Base-by-base conservation (phyloP, 2,888 invertebrate genomes). In the Thysanoteuthis rhombus region DNA sequence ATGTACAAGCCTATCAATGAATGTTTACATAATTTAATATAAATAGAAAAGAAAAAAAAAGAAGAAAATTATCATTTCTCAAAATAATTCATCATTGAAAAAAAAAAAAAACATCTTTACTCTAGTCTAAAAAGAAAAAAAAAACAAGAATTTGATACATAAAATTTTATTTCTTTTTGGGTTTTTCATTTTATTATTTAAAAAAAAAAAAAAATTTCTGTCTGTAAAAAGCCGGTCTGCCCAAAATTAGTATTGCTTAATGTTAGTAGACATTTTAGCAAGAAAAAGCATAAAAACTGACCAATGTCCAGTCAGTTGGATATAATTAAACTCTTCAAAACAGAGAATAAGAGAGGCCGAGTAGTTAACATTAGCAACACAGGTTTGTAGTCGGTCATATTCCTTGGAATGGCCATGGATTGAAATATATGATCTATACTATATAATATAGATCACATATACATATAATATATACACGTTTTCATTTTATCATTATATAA, bases 141-240 rank as follows among this genome's bases (percentile, higher is more conserved):
- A 75, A 75, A 75, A 75, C 75, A 75, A 75, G 75, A 75, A 75
- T 75, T 75, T 75, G n/a, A 75, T 75, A n/a, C 16, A 75, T 75
- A 75, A 75, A 75, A n/a, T 75, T 75, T 75, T 75, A 75, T 75
- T 75, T 75, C 75, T 75, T 75, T 75, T 75, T 75, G 75, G 75
- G 75, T 10, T 75, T 75, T 52, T 75, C 36, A n/a, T 36, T 75
- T 75, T n/a, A 75, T 75, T 75, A 75, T 75, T 75, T 75, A 16
- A n/a, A 75, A 75, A 75, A 75, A 58, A 58, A n/a, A n/a, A n/a
- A n/a, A n/a, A n/a, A n/a, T n/a, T n/a, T 75, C 12, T 75, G 75
- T 36, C 75, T 75, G 75, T 75, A 75, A 75, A n/a, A 75, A 75
- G 75, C 75, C 36, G 75, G 75, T 75, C 75, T 75, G 75, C 75